Percentiles rank a stretch among this genome's conserved stretches.
phyloP scores from a whole-genome alignment of 2,888 invertebrate species.

The Protophormia terraenovae region DNA sequence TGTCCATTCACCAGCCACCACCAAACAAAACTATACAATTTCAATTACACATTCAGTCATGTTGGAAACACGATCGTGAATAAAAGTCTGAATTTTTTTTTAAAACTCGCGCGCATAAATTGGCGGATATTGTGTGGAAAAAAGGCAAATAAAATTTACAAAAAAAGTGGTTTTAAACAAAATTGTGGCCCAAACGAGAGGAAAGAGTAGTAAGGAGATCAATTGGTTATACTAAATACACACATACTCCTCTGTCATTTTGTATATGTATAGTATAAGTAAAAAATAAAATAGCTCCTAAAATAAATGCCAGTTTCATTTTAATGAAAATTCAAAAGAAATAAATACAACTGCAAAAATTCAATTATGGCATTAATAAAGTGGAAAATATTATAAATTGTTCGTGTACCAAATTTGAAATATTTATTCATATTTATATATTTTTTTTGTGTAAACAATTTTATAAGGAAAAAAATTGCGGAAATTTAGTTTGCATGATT shows the following conservation, averaged over 20 bases:
- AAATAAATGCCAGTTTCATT: conserved; percentile 14
- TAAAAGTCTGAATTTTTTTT: conserved; percentile 33
- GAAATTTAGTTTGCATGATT: neutral
- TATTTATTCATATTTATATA: neutral
- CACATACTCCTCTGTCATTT: neutral
- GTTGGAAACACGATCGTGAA: conserved; percentile 67
- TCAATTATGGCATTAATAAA: conserved; percentile 12
- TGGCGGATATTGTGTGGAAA: conserved; percentile 45
- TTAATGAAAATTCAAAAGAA: neutral
- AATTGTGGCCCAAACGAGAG: conserved; percentile 28
- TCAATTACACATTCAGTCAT: conserved; percentile 56
- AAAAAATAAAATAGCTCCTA: conserved; percentile 29
- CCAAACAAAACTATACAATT: conserved; percentile 15
- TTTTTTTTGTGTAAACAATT: conserved; percentile 2
- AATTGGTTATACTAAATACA: conserved; percentile 27
- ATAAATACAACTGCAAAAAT: conserved; percentile 30
- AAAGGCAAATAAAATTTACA: conserved; percentile 26
- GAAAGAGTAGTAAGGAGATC: conserved; percentile 1
- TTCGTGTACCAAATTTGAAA: neutral
- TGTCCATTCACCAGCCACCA: conserved; percentile 43
- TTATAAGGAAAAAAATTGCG: conserved; percentile 2
- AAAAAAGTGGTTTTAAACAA: conserved; percentile 54
- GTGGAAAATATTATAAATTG: conserved; percentile 43
- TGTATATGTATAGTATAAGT: neutral
- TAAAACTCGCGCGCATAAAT: conserved; percentile 23